phyloP scores from a whole-genome alignment of 2,888 invertebrate genomes.

The Chouioia cunea region DNA sequence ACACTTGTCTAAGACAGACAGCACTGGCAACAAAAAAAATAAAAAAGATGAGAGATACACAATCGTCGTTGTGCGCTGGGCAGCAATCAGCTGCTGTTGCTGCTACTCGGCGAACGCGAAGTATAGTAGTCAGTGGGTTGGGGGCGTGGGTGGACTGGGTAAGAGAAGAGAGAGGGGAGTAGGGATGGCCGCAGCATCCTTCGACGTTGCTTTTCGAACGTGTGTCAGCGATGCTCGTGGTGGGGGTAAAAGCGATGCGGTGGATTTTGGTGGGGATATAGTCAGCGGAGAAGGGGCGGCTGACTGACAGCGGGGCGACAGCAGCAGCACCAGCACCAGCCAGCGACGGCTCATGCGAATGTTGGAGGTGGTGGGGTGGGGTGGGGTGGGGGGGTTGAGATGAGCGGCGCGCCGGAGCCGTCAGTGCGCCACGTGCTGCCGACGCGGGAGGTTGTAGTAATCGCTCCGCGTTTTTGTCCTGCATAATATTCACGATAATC shows the following conservation, averaged over 20 bases:
- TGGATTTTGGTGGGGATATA: constrained; percentile 32
- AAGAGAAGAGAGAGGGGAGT: constrained; percentile 49
- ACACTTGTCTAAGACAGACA: too few relatives aligned
- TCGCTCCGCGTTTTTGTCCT: neutral
- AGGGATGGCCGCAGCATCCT: constrained; percentile 37
- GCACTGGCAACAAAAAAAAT: too few relatives aligned
- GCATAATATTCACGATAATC: too few relatives aligned
- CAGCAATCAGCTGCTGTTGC: constrained; percentile 45
- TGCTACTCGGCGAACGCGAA: constrained; percentile 42
- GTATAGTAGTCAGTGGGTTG: constrained; percentile 57
- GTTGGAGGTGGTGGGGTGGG: constrained; percentile 1
- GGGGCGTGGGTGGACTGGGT: constrained; percentile 67
- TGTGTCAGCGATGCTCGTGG: neutral
- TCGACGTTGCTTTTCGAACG: constrained; percentile 6
- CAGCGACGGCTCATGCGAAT: constrained; percentile 28
- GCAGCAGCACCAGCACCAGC: neutral
- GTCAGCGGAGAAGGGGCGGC: constrained; percentile 39
- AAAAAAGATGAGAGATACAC: constrained; percentile 19
- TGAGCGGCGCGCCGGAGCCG: constrained; percentile 60
- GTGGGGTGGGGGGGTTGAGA: constrained; percentile 53
- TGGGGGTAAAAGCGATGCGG: constrained; percentile 26
- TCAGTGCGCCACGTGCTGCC: constrained; percentile 69
- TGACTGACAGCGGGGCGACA: constrained; percentile 2
- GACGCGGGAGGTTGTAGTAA: constrained; percentile 63
- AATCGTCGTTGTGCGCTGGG: constrained; percentile 37